Conservation (phyloP, 2,113 vertebrate genomes). For the Rafetus swinhoei region DNA sequence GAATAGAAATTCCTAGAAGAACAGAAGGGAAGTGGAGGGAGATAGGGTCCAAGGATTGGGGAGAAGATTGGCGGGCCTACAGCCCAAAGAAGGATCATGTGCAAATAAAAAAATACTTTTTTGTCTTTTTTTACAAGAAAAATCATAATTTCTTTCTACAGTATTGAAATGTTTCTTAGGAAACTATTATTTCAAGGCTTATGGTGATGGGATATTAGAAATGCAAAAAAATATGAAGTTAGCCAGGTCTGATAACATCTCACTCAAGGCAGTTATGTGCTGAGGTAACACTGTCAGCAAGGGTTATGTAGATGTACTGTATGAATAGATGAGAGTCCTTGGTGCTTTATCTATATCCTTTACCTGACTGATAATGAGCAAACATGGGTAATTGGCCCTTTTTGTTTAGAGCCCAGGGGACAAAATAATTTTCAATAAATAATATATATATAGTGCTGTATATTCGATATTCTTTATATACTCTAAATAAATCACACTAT, state of each 20-base stretch:
- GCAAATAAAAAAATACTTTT: not conserved
- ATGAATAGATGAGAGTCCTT: constrained; percentile 45
- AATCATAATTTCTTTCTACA: not conserved
- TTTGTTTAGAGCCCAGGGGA: not conserved
- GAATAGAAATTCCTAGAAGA: not conserved
- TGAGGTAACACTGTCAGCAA: constrained; percentile 12
- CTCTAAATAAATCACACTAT: not conserved
- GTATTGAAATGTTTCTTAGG: not conserved
- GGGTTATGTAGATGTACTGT: not conserved
- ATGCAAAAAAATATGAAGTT: not conserved
- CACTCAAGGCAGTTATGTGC: constrained; percentile 4
- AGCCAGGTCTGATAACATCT: not conserved
- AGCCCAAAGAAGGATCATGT: not conserved
- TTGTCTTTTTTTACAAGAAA: not conserved
- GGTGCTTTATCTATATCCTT: constrained; percentile 34
- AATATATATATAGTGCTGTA: not conserved
- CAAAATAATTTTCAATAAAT: not conserved
- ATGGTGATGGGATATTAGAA: constrained; percentile 3
- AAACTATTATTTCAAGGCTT: not conserved
- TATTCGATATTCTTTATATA: not conserved
- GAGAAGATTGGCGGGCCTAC: not conserved
- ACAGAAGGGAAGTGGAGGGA: not conserved
- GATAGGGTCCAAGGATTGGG: not conserved
- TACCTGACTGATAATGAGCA: constrained; percentile 50
- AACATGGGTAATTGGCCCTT: constrained; percentile 3